Conservation (phyloP, 2,113 vertebrate species). For the Mesitornis unicolor region DNA sequence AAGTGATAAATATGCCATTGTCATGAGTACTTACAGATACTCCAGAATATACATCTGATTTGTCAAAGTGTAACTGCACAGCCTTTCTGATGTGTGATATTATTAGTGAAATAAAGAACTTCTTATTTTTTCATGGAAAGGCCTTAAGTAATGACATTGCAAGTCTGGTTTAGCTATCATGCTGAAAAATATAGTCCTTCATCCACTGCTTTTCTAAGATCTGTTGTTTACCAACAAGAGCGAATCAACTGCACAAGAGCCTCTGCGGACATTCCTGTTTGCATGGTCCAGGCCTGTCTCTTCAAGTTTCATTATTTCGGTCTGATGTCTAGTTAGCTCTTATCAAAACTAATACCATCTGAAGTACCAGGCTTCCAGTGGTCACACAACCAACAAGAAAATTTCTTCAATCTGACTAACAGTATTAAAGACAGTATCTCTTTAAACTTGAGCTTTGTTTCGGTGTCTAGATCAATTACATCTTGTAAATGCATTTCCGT, state of each 20-base stretch:
- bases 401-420: slow-evolving; percentile 59
- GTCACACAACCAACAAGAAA: slow-evolving; percentile 58
- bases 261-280: slow-evolving; percentile 57
- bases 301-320: slow-evolving; percentile 70
- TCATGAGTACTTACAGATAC: slow-evolving; percentile 60
- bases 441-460: slow-evolving; percentile 57
- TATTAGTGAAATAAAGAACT: slow-evolving; percentile 73
- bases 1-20: slow-evolving; percentile 73
- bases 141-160: slow-evolving; percentile 51
- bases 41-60: slow-evolving; percentile 74
- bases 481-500: slow-evolving; percentile 18
- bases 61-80: slow-evolving; percentile 66
- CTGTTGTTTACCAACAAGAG: slow-evolving; percentile 64
- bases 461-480: slow-evolving; percentile 19
- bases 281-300: slow-evolving; percentile 53
- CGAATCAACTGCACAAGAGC: slow-evolving; percentile 40
- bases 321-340: slow-evolving; percentile 71
- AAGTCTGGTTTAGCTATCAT: slow-evolving; percentile 37
- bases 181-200: slow-evolving; percentile 47
- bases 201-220: slow-evolving; percentile 60
- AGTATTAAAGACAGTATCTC: slow-evolving; percentile 58
- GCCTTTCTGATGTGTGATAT: slow-evolving; percentile 60
- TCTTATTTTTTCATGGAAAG: slow-evolving; percentile 57
- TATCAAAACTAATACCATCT: slow-evolving; percentile 76
- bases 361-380: slow-evolving; percentile 70